Evolutionary conservation across 2,113 vertebrate genomes (phyloP).

Genomic region (Salvator merianae): DNA sequence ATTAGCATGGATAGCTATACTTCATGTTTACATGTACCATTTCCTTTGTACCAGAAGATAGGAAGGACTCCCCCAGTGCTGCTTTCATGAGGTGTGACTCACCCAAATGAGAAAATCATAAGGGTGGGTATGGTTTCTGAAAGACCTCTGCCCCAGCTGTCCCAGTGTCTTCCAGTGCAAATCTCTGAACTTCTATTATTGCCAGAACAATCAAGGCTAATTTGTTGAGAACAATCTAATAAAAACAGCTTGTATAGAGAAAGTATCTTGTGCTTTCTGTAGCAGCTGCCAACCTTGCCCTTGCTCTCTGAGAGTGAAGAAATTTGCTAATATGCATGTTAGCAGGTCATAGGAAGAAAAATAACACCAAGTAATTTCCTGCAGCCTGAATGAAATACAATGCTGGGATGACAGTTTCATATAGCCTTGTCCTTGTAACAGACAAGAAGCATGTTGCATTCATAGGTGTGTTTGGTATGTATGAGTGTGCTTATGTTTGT

Average conservation of each 20-base stretch:
- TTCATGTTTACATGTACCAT: too few species aligned
- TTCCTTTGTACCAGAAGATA: neutral
- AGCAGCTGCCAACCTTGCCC: conserved; percentile 46
- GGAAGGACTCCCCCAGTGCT: too few species aligned
- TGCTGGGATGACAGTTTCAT: conserved; percentile 26
- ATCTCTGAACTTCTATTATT: neutral
- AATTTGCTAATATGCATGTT: neutral
- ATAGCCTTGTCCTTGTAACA: conserved; percentile 43
- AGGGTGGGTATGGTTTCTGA: neutral
- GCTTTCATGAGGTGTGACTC: too few species aligned
- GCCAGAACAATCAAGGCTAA: conserved; percentile 37
- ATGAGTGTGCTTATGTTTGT: neutral
- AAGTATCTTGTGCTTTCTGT: conserved; percentile 40
- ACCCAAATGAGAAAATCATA: too few species aligned
- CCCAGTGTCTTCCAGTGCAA: neutral
- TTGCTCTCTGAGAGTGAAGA: conserved; percentile 36
- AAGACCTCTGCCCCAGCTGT: too few species aligned
- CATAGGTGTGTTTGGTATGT: neutral
- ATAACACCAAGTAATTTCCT: conserved; percentile 21
- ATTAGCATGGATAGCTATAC: too few species aligned
- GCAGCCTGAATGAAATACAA: conserved; percentile 1
- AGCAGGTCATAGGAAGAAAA: conserved; percentile 29
- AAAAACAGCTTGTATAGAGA: conserved; percentile 40
- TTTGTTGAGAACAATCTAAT: conserved; percentile 48
- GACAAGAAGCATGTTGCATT: conserved; percentile 4